These are phyloP conservation scores for Falco columbarius DNA, from an alignment of 2,797 vertebrate genomes.

Conservation along the genomic window DNA sequence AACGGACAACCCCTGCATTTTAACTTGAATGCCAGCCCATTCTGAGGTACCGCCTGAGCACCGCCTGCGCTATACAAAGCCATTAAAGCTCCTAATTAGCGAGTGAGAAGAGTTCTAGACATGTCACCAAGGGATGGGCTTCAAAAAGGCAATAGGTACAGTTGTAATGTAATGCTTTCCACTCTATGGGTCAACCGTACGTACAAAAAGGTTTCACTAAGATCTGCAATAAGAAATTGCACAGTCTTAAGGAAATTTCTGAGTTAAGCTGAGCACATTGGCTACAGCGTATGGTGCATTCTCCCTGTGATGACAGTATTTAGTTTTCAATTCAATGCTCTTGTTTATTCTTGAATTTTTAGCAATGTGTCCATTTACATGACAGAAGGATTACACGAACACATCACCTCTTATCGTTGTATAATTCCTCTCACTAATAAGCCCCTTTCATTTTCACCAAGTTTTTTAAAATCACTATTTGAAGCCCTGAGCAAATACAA, in stretches of 20 bases:
- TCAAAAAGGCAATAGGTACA: neutral
- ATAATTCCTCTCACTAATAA: conserved; percentile 10
- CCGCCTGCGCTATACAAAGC: neutral
- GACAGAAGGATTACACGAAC: neutral
- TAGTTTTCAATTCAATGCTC: neutral
- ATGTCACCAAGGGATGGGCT: neutral
- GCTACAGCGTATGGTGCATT: neutral
- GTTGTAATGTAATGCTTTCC: neutral
- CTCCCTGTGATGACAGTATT: neutral
- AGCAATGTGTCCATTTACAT: neutral
- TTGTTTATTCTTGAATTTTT: neutral
- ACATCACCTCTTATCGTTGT: neutral
- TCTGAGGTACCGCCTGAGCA: neutral
- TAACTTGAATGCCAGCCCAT: neutral
- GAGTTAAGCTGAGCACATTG: neutral
- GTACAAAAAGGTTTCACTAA: neutral
- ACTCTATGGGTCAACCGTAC: neutral
- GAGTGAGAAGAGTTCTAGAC: neutral
- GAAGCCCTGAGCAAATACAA: conserved; percentile 15
- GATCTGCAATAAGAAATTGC: neutral
- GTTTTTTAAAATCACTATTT: conserved; percentile 16
- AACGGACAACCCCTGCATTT: neutral
- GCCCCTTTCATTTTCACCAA: neutral
- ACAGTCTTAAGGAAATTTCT: neutral
- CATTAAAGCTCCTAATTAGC: neutral